Evolutionary conservation across 64 coral and sea anemone genomes (phyloP).

Genomic region (Anthopleura sola): DNA sequence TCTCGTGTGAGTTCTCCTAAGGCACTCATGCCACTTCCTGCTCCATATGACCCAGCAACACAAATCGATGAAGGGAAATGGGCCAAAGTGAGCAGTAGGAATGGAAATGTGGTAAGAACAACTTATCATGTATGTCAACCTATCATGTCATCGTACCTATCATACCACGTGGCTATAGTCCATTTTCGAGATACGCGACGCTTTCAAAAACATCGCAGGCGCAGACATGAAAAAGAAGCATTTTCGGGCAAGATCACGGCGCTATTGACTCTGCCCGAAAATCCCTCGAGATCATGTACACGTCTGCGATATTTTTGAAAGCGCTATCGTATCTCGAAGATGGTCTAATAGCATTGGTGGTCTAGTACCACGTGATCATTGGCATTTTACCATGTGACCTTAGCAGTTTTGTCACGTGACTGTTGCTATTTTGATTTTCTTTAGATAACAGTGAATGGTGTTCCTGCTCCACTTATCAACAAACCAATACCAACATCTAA

Average conservation of each 20-base stretch:
- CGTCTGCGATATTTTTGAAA: no score
- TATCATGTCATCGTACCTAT: neutral
- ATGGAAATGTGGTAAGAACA: constrained; percentile 4
- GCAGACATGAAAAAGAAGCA: no score
- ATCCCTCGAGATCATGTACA: no score
- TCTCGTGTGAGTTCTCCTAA: neutral
- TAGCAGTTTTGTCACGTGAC: neutral
- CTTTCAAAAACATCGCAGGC: no score
- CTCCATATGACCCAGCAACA: constrained; percentile 36
- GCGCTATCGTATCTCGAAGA: no score
- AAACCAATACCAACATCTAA: neutral
- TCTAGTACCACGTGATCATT: neutral
- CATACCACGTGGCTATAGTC: neutral
- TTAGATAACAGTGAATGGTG: neutral
- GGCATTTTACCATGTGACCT: no score
- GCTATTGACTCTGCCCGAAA: no score
- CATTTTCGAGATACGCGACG: no score
- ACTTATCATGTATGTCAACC: no score
- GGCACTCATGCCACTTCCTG: neutral
- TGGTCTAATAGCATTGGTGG: neutral
- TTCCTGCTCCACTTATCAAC: neutral
- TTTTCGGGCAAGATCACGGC: no score
- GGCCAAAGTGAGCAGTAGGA: neutral
- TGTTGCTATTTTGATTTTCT: neutral
- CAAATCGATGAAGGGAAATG: neutral